Evolutionary conservation across 2,797 vertebrate species (phyloP), one percentile per base, ranked within the genome.

Genomic region (Ispidina picta): DNA sequence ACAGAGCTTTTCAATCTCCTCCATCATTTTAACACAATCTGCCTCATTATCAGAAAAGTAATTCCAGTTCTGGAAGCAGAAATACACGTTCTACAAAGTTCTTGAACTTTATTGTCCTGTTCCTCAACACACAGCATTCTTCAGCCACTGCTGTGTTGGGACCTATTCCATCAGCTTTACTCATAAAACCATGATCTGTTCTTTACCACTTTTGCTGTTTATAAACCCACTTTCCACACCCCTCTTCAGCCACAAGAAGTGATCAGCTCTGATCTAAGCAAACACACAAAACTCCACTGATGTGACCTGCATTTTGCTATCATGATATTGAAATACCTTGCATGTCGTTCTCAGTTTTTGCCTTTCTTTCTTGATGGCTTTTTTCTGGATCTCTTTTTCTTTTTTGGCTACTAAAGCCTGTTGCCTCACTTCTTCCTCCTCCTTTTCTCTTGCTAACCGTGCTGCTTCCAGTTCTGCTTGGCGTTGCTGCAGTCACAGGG

Each of bases 321-420:
- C 74, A 33, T 44, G 70, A 75, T 6, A 82, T 41, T 66, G 59
- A 96, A 89, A 16, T 88, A 99, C 99, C 98, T 99, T 99, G 98
- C 99, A 99, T 9, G 98, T 98, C 5, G 98, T 99, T 96, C 99
- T 98, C 95, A 99, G 98, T 96, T 99, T 99, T 96, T 99, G 99
- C 76, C 99, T 98, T 98, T 99, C 99, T 91, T 99, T 99, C 97
- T 99, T 99, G 95, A 99, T 98, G 37, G 99, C 99, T 92, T 99
- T 99, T 97, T 99, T 99, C 98, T 99, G 99, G 68, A 99, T 98
- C 65, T 99, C 99, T 83, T 99, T 99, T 97, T 99, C 99, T 44
- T 99, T 99, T 97, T 99, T 99, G 58, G 98, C 98, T 95, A 97
- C 97, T 94, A 98, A 97, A 4, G 99, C 98, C 13, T 95, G 98